Evolutionary conservation across 2,113 vertebrate genomes (phyloP).

Genomic region (Speoplatyrhinus poulsoni): DNA sequence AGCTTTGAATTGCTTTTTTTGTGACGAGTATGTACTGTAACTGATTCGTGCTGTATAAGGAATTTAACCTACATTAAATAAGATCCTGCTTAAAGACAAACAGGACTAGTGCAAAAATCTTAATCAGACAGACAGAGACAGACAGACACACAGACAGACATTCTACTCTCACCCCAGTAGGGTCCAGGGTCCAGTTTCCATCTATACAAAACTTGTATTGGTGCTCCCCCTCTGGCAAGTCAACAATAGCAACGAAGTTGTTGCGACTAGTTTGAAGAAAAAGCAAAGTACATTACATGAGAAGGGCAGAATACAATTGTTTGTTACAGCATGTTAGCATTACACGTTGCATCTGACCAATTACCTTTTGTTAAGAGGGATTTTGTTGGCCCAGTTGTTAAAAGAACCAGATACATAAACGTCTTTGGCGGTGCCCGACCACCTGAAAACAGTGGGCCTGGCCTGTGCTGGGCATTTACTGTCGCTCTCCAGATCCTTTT

Average conservation of each 20-base stretch:
- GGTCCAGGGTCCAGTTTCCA: constrained; percentile 94
- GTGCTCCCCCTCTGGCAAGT: constrained; percentile 96
- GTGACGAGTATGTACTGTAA: no score
- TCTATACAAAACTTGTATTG: constrained; percentile 98
- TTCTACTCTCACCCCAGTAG: constrained; percentile 81
- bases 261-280: constrained; percentile 81
- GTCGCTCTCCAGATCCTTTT: constrained; percentile 88
- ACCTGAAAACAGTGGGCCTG: constrained; percentile 91
- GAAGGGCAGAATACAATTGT: background rate
- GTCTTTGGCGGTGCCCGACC: constrained; percentile 89
- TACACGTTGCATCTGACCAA: background rate
- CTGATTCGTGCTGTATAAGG: no score
- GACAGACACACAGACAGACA: background rate
- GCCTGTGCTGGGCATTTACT: constrained; percentile 81
- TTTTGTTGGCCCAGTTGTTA: constrained; percentile 94
- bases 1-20: no score
- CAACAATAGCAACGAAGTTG: constrained; percentile 93
- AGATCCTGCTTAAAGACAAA: no score
- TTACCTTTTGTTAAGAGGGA: constrained; percentile 93
- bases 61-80: no score
- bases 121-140: background rate
- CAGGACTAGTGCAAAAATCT: no score
- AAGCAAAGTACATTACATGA: constrained; percentile 27
- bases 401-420: constrained; percentile 96
- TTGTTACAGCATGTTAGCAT: background rate